Conservation (phyloP, 2,113 vertebrate species). For the Caretta caretta region DNA sequence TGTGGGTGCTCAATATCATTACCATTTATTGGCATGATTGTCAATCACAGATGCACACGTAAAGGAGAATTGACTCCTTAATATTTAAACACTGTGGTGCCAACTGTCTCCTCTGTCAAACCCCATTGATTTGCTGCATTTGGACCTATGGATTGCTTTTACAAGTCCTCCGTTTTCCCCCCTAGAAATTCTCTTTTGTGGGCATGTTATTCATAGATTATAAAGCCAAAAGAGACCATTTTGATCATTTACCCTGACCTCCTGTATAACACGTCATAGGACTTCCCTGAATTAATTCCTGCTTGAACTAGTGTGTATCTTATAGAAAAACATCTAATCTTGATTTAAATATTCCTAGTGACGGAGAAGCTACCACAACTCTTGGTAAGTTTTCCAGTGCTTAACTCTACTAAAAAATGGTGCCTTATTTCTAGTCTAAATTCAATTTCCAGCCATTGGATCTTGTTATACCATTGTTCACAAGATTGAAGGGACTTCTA, state of each 20-base stretch:
- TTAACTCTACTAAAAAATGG: conserved; percentile 64
- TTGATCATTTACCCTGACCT: too few species aligned
- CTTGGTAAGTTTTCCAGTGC: conserved; percentile 28
- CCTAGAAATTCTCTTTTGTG: neutral
- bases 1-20: neutral
- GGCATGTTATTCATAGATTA: neutral
- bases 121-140: neutral
- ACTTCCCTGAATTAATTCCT: neutral
- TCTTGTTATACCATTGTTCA: conserved; percentile 23
- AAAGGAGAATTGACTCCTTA: neutral
- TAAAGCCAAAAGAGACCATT: too few species aligned
- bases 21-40: too few species aligned
- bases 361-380: conserved; percentile 21
- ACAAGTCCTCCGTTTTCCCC: neutral
- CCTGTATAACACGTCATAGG: neutral
- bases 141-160: neutral
- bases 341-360: neutral
- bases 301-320: neutral
- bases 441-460: conserved; percentile 47
- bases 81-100: neutral
- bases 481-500: conserved; percentile 34
- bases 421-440: conserved; percentile 60
- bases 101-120: too few species aligned
- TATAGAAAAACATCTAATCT: neutral
- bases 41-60: neutral